These are phyloP conservation scores for Eidolon dupreanum DNA, from an alignment of 2,797 vertebrate genomes.

Conservation along the genomic window DNA sequence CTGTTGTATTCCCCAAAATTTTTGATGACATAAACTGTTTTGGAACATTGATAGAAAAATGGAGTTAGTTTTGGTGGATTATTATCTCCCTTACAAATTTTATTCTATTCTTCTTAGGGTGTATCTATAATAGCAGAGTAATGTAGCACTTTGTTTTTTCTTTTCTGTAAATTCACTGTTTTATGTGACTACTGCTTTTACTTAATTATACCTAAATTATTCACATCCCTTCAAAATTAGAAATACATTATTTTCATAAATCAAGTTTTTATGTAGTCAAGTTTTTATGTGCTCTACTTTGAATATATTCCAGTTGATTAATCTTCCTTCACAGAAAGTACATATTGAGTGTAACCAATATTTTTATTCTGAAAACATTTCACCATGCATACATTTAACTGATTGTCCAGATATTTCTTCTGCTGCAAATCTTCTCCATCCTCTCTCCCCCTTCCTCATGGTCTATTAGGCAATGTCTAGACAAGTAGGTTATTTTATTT, in stretches of 20 bases:
- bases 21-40: background rate
- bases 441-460: constrained; percentile 10
- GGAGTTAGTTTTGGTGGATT: background rate
- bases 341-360: background rate
- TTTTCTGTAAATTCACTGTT: background rate
- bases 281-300: background rate
- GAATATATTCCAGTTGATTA: background rate
- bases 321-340: background rate
- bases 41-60: background rate
- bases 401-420: constrained; percentile 71
- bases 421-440: constrained; percentile 41
- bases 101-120: background rate
- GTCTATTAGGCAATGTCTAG: constrained; percentile 84
- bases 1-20: background rate
- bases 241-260: background rate
- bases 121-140: background rate
- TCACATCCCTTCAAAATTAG: background rate
- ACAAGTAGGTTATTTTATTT: constrained; percentile 71
- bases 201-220: background rate
- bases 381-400: constrained; percentile 63
- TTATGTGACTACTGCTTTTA: background rate
- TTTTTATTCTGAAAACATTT: constrained; percentile 66
- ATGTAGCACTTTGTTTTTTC: background rate
- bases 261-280: background rate
- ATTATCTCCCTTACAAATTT: background rate